Evolutionary conservation across 2,888 invertebrate species (phyloP).

Genomic region (Megaustenia siamemsis): DNA sequence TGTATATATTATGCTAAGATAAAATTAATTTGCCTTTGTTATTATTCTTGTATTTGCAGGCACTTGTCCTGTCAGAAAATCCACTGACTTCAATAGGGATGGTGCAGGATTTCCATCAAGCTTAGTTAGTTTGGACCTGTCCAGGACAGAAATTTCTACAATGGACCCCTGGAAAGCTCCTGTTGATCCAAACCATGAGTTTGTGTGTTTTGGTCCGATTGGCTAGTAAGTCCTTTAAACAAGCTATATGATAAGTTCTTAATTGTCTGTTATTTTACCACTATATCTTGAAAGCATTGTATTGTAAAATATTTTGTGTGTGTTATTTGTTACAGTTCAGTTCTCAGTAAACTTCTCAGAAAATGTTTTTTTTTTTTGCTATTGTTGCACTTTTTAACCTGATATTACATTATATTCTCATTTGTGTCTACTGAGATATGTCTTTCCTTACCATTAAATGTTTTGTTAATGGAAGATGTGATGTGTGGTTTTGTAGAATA

Average conservation of each 20-base stretch:
- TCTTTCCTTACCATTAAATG: too few species aligned
- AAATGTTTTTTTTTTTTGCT: too few species aligned
- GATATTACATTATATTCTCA: too few species aligned
- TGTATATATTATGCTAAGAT: too few species aligned
- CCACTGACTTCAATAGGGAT: constrained; percentile 87
- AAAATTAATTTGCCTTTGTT: too few species aligned
- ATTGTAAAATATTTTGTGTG: neutral
- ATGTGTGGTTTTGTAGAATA: too few species aligned
- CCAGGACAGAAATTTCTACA: constrained; percentile 82
- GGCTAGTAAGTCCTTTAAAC: constrained; percentile 41
- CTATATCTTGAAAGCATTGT: neutral
- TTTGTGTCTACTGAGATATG: too few species aligned
- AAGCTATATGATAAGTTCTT: neutral
- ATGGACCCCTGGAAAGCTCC: constrained; percentile 85
- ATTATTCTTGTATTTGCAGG: constrained; percentile 19
- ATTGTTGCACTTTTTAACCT: too few species aligned
- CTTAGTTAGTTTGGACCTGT: constrained; percentile 93
- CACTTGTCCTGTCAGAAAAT: constrained; percentile 95
- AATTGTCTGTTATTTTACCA: neutral
- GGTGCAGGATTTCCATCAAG: constrained; percentile 93
- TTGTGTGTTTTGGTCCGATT: constrained; percentile 51
- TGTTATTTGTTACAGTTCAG: too few species aligned
- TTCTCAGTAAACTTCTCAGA: too few species aligned
- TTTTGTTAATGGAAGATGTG: too few species aligned
- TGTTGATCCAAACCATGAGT: constrained; percentile 49